phyloP scores from a whole-genome alignment of 2,797 vertebrate species.

The Trachops cirrhosus region DNA sequence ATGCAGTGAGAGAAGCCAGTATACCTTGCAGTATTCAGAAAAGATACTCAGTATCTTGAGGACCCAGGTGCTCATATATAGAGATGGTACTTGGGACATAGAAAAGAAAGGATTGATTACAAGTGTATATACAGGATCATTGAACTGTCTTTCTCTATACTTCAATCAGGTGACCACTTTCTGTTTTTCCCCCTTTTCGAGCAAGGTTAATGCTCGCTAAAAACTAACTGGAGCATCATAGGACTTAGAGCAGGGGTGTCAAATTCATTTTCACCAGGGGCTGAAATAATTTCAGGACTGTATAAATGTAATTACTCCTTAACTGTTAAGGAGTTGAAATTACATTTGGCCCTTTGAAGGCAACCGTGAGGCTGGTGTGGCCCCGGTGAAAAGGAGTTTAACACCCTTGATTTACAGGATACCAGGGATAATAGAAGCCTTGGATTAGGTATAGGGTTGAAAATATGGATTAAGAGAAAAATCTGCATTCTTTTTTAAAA shows the following conservation, averaged over 20 bases:
- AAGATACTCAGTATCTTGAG: background rate
- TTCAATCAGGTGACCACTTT: background rate
- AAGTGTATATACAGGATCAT: background rate
- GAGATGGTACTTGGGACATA: background rate
- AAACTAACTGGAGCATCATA: background rate
- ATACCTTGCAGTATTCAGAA: background rate
- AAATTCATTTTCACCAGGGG: no score
- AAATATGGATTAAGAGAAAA: background rate
- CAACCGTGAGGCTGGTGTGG: no score
- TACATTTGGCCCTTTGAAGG: no score
- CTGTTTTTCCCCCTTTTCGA: background rate
- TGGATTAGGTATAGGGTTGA: background rate
- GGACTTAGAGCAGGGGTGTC: background rate
- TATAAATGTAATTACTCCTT: no score
- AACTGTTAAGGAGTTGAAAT: no score
- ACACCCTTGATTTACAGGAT: background rate
- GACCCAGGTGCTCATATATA: background rate
- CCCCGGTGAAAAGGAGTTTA: no score
- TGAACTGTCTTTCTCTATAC: background rate
- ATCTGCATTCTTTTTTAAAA: background rate
- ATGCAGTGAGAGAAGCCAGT: background rate
- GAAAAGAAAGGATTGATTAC: background rate
- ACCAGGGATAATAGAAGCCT: background rate
- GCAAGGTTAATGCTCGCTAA: background rate
- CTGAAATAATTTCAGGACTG: no score